A percentile compares a stretch with the other conserved stretches of the same genome.
Evolutionary conservation across 37 sponge, comb jelly and placozoan species (phyloP).

Genomic region (Haliclona indistincta): DNA sequence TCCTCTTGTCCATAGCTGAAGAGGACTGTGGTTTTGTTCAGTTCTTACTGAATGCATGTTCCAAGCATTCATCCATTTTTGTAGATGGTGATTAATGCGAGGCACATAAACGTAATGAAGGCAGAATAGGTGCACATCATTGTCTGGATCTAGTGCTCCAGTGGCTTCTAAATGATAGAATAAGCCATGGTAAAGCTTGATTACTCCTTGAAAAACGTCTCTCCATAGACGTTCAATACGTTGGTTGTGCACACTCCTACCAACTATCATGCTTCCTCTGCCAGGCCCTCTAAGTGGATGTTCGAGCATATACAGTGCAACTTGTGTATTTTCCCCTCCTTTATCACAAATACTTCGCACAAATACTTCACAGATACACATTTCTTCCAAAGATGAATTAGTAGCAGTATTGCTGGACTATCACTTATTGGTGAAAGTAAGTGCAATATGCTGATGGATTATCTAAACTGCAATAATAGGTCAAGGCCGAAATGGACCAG

Average conservation of each 20-base stretch:
- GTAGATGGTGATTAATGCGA: conserved; percentile 19
- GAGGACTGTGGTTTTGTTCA: background rate
- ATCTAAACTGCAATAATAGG: conserved; percentile 29
- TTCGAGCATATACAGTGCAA: conserved; percentile 39
- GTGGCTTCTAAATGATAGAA: conserved; percentile 10
- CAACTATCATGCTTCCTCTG: conserved; percentile 40
- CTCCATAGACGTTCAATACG: conserved; percentile 43
- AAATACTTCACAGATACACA: too few species aligned
- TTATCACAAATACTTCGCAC: conserved; percentile 33
- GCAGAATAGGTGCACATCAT: conserved; percentile 26
- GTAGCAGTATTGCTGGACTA: too few species aligned
- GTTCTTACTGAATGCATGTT: conserved; percentile 16
- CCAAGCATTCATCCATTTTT: conserved; percentile 28
- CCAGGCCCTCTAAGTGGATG: conserved; percentile 38
- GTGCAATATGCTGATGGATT: conserved; percentile 8
- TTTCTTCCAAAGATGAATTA: too few species aligned
- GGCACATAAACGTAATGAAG: conserved; percentile 29
- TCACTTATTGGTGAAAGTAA: conserved; percentile 12
- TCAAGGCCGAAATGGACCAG: conserved; percentile 12
- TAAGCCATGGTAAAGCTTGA: conserved; percentile 15
- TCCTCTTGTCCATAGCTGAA: conserved; percentile 20
- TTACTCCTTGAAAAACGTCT: conserved; percentile 34
- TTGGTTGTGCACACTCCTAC: conserved; percentile 50
- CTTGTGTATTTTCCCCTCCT: conserved; percentile 36
- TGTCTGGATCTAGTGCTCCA: conserved; percentile 6